Conservation (phyloP, 2,797 vertebrate genomes). For the Echeneis naucrates region DNA sequence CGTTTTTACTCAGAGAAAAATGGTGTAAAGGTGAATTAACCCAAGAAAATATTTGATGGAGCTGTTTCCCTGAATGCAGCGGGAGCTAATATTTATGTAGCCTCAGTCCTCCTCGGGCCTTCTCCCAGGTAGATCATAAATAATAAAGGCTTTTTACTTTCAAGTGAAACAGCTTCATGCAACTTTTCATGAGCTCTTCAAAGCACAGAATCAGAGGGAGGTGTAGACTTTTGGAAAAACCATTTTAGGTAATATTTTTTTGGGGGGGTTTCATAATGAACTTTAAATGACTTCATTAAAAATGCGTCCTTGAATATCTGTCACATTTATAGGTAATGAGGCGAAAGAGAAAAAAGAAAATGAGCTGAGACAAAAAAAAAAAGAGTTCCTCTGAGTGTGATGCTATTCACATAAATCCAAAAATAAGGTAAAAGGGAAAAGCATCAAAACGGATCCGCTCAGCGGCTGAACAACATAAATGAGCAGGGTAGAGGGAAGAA, state of each 20-base stretch:
- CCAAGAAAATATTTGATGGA: constrained; percentile 23
- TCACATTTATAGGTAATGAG: neutral
- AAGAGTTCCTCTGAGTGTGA: neutral
- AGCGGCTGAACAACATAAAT: constrained; percentile 8
- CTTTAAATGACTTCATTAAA: neutral
- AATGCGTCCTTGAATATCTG: neutral
- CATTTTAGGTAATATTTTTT: constrained; percentile 3
- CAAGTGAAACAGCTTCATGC: constrained; percentile 18
- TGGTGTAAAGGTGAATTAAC: constrained; percentile 34
- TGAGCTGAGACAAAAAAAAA: neutral
- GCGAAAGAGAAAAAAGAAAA: neutral
- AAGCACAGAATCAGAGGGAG: neutral
- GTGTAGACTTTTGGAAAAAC: neutral
- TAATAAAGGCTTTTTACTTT: constrained; percentile 18
- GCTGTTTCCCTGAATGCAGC: neutral
- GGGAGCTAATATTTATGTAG: constrained; percentile 41
- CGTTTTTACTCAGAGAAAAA: too few relatives aligned
- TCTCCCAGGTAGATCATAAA: constrained; percentile 4
- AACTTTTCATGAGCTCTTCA: constrained; percentile 4
- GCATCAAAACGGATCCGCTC: neutral
- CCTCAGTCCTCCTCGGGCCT: neutral
- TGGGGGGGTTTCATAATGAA: too few relatives aligned
- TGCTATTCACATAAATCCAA: neutral
- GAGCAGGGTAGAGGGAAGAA: neutral
- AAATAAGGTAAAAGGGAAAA: neutral